phyloP scores from a whole-genome alignment of 2,797 vertebrate species.

The Morus bassanus region DNA sequence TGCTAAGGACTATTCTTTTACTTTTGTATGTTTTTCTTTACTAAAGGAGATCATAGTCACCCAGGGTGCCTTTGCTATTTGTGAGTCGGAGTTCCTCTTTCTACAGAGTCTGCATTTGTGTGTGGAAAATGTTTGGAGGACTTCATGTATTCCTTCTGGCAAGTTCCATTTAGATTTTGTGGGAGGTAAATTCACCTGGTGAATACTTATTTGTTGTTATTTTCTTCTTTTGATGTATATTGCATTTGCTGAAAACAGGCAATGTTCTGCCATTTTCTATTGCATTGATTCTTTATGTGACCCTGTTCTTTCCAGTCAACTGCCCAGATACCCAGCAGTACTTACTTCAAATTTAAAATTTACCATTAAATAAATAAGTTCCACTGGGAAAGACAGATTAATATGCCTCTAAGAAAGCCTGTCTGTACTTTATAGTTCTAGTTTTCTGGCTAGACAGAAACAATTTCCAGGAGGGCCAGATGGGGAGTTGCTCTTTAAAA shows the following conservation, averaged over 20 bases:
- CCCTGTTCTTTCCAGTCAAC: not conserved
- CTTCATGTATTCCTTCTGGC: accelerated
- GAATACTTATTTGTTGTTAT: not conserved
- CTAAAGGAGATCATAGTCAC: not conserved
- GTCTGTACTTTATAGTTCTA: not conserved
- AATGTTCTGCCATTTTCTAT: not conserved
- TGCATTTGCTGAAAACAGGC: not conserved
- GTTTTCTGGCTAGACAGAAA: not conserved
- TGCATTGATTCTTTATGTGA: not conserved
- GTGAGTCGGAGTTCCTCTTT: not conserved
- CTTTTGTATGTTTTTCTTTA: not conserved
- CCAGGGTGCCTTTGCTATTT: not conserved
- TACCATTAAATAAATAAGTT: not conserved
- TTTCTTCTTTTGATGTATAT: not conserved
- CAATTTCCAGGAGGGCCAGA: not conserved
- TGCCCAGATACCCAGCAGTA: not conserved
- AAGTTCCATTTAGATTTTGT: not conserved
- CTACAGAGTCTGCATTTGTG: not conserved
- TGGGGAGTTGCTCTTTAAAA: not conserved
- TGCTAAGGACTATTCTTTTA: not conserved
- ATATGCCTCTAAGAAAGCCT: not conserved
- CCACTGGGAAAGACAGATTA: not conserved
- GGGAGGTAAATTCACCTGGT: not conserved
- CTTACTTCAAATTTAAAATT: not conserved
- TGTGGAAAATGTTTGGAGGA: not conserved